Conservation (phyloP, 2,797 vertebrate species). For the Furcifer pardalis region DNA sequence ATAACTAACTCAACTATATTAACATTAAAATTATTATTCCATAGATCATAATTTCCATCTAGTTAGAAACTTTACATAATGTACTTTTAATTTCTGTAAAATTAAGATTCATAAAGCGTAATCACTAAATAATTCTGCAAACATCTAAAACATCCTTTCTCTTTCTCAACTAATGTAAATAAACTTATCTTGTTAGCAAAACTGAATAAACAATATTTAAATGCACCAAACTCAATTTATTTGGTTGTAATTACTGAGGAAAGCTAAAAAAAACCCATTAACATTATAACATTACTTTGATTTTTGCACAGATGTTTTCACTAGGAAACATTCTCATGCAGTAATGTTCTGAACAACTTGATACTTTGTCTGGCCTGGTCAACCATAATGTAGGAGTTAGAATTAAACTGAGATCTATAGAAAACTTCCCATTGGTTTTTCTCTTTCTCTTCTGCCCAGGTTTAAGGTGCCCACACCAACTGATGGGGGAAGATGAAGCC, state of each 20-base stretch:
- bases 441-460: not conserved
- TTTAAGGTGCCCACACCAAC: too few relatives aligned
- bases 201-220: not conserved
- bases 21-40: not conserved
- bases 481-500: too few relatives aligned
- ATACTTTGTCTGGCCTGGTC: not conserved
- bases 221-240: constrained; percentile 23
- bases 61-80: constrained; percentile 1
- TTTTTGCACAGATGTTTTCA: not conserved
- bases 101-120: constrained; percentile 27
- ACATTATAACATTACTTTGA: not conserved
- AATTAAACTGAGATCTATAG: not conserved
- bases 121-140: constrained; percentile 2
- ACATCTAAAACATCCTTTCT: constrained; percentile 17
- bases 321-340: not conserved
- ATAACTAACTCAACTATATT: constrained; percentile 25
- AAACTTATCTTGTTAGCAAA: constrained; percentile 25
- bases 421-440: not conserved
- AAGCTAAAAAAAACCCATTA: not conserved
- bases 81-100: constrained; percentile 32
- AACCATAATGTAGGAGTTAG: not conserved
- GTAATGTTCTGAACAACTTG: not conserved
- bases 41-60: constrained; percentile 32
- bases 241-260: not conserved
- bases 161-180: constrained; percentile 30